phyloP scores from a whole-genome alignment of 2,797 vertebrate genomes.

The Acipenser oxyrinchus region DNA sequence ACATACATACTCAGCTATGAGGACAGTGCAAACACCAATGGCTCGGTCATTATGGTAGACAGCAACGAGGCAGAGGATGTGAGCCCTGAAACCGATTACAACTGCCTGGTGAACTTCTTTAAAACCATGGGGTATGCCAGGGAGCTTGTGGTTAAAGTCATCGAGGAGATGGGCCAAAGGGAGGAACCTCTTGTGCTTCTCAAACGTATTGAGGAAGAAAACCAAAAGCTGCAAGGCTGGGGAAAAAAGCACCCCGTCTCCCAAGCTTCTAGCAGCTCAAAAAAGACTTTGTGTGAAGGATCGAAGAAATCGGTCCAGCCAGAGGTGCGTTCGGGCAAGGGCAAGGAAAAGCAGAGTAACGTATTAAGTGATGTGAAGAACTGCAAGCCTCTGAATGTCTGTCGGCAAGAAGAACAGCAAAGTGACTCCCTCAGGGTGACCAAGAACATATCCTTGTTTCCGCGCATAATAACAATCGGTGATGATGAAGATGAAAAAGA shows the following conservation, averaged over 20 bases:
- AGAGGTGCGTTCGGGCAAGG: no score
- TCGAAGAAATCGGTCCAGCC: no score
- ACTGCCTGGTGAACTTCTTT: conserved; percentile 90
- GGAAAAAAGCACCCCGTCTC: conserved; percentile 3
- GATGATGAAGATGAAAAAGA: no score
- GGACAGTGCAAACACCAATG: background rate
- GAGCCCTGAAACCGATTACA: conserved; percentile 67
- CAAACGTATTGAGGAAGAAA: conserved; percentile 86
- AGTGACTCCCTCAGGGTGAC: no score
- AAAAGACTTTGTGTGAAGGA: no score
- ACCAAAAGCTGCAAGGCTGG: conserved; percentile 43
- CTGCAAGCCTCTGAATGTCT: background rate
- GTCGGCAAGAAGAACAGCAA: background rate
- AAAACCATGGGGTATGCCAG: conserved; percentile 93
- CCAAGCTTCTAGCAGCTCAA: no score
- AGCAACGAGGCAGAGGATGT: conserved; percentile 48
- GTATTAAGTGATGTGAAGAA: no score
- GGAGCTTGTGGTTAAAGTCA: conserved; percentile 82
- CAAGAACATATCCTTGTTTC: no score
- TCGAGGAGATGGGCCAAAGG: conserved; percentile 71
- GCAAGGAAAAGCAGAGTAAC: no score
- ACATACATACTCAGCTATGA: background rate
- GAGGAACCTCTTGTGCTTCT: conserved; percentile 81
- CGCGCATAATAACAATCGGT: no score
- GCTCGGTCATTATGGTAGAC: background rate